phyloP scores from a whole-genome alignment of 2,113 vertebrate genomes.

The Turdus rufiventris region DNA sequence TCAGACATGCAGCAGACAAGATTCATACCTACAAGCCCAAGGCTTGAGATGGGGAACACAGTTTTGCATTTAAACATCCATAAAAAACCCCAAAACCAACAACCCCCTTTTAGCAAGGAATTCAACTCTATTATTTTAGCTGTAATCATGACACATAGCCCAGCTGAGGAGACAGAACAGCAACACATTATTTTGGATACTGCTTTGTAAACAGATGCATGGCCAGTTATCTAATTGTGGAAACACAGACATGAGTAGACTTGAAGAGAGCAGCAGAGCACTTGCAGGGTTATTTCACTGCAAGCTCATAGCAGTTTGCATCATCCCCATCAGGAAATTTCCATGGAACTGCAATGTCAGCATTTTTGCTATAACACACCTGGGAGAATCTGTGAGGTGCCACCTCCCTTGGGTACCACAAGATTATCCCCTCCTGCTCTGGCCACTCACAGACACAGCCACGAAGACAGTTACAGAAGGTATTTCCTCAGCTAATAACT shows the following conservation, averaged over 20 bases:
- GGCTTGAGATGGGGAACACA: background rate
- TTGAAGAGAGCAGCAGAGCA: background rate
- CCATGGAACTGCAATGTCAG: background rate
- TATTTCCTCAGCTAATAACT: background rate
- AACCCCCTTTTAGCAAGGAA: background rate
- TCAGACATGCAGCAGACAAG: background rate
- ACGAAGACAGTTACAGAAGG: background rate
- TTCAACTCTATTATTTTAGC: background rate
- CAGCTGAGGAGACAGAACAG: background rate
- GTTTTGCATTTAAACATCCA: background rate
- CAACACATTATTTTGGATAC: slow-evolving; percentile 7
- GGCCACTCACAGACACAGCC: background rate
- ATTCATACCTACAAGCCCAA: background rate
- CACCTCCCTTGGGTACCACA: background rate
- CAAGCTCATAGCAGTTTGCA: background rate
- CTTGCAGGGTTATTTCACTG: background rate
- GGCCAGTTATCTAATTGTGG: background rate
- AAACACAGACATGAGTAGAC: background rate
- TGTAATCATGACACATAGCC: background rate
- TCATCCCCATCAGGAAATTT: background rate
- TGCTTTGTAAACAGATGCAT: background rate
- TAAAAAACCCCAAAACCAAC: background rate
- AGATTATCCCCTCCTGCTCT: background rate
- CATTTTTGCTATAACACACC: background rate
- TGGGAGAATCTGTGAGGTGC: background rate